Evolutionary conservation across 1,140 invertebrate species (phyloP).

Genomic region (Elymnias hypermnestra): DNA sequence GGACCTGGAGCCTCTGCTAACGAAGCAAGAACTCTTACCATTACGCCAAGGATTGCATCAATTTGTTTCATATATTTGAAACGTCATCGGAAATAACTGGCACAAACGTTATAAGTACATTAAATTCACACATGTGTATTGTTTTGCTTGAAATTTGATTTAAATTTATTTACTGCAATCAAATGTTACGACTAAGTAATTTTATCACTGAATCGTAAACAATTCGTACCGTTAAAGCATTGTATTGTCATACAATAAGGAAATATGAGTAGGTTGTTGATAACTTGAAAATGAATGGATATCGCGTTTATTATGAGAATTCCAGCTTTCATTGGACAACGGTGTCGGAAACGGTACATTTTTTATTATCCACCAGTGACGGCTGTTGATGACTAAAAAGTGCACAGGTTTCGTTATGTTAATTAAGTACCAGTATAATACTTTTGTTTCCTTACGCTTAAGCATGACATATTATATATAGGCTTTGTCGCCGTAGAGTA

Average conservation of each 20-base stretch:
- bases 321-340: slow-evolving; percentile 29
- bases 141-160: neutral
- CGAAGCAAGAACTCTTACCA: no score
- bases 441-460: slow-evolving; percentile 1
- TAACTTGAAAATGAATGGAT: slow-evolving; percentile 14
- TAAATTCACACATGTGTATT: neutral
- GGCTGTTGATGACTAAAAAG: slow-evolving; percentile 20
- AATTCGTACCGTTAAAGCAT: slow-evolving; percentile 1
- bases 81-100: neutral
- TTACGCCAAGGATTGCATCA: no score
- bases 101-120: neutral
- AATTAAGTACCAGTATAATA: slow-evolving; percentile 7
- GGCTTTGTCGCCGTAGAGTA: slow-evolving; percentile 5
- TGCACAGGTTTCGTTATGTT: slow-evolving; percentile 14
- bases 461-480: neutral
- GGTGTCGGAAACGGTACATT: slow-evolving; percentile 41
- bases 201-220: slow-evolving; percentile 1
- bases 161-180: no score
- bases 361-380: slow-evolving; percentile 33
- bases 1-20: no score
- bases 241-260: slow-evolving; percentile 8
- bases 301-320: slow-evolving; percentile 23
- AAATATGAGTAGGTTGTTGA: slow-evolving; percentile 16
- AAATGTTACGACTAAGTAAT: neutral
- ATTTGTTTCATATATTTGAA: slow-evolving; percentile 13